These are phyloP conservation scores for Diabrotica virgifera DNA, from an alignment of 1,140 invertebrate genomes.

Conservation along the genomic window DNA sequence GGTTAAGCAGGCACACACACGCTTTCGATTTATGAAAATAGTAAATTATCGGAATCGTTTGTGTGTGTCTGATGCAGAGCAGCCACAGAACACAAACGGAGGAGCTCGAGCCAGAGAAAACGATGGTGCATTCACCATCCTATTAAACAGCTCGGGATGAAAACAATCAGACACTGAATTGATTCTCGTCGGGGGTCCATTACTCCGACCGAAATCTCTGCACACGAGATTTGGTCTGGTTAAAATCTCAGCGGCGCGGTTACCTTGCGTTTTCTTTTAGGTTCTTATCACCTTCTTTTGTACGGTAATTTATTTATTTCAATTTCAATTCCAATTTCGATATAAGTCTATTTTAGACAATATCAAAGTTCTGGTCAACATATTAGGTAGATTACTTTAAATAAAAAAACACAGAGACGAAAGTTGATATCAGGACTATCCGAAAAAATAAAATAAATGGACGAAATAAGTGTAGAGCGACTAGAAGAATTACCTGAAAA, in stretches of 20 bases:
- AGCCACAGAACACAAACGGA: conserved; percentile 26
- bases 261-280: neutral
- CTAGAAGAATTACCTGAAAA: too few relatives aligned
- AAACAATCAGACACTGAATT: conserved; percentile 48
- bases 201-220: conserved; percentile 33
- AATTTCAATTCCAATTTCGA: too few relatives aligned
- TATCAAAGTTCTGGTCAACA: too few relatives aligned
- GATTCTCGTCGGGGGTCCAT: conserved; percentile 49
- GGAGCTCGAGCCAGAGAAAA: conserved; percentile 14
- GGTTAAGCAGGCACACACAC: conserved; percentile 14
- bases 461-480: too few relatives aligned
- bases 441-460: too few relatives aligned
- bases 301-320: neutral
- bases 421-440: too few relatives aligned
- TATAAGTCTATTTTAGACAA: too few relatives aligned
- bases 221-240: neutral
- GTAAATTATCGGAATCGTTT: conserved; percentile 39
- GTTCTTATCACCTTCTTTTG: neutral
- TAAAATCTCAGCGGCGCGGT: neutral
- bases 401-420: too few relatives aligned
- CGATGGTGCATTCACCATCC: conserved; percentile 37
- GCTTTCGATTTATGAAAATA: conserved; percentile 31
- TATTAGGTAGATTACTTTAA: too few relatives aligned
- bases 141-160: conserved; percentile 46
- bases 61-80: conserved; percentile 44